A percentile compares a stretch with the other conserved stretches of the same genome.
Evolutionary conservation across 2,888 invertebrate species (phyloP).

Genomic region (Noctuana brunneofusca): DNA sequence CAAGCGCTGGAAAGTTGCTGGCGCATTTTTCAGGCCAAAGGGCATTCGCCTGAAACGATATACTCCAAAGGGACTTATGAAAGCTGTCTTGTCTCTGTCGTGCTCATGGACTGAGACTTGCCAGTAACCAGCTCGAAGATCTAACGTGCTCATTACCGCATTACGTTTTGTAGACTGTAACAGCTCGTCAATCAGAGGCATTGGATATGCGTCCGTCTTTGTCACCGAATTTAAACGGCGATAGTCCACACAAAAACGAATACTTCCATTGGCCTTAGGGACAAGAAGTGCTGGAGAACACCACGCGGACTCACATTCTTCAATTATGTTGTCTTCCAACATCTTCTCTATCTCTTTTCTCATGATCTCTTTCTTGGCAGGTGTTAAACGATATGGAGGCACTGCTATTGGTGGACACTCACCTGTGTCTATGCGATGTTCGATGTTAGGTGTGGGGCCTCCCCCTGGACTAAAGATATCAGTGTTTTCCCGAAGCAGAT

Average conservation of each 20-base stretch:
- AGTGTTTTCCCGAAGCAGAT: not conserved
- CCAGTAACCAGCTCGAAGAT: not conserved
- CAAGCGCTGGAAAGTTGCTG: too few relatives aligned
- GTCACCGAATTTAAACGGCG: not conserved
- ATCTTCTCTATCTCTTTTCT: not conserved
- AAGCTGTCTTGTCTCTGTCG: not conserved
- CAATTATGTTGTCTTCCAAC: constrained; percentile 43
- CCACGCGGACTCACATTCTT: constrained; percentile 45
- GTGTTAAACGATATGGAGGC: not conserved
- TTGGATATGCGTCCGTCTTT: not conserved
- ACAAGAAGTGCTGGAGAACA: constrained; percentile 34
- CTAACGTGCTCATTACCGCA: not conserved
- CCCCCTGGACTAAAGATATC: constrained; percentile 9
- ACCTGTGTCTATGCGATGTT: constrained; percentile 1
- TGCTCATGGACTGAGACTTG: not conserved
- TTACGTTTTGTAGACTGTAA: not conserved
- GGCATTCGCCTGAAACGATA: too few relatives aligned
- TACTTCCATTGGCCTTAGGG: constrained; percentile 23
- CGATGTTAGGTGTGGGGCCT: constrained; percentile 7
- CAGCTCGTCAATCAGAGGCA: not conserved
- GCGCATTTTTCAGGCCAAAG: too few relatives aligned
- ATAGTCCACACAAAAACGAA: too few relatives aligned
- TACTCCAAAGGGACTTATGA: not conserved
- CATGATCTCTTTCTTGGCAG: not conserved
- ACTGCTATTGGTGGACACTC: not conserved